Percentiles rank a stretch among this genome's conserved stretches.
Conservation (phyloP, 2,797 vertebrate species). For the Diplodus sargus region DNA sequence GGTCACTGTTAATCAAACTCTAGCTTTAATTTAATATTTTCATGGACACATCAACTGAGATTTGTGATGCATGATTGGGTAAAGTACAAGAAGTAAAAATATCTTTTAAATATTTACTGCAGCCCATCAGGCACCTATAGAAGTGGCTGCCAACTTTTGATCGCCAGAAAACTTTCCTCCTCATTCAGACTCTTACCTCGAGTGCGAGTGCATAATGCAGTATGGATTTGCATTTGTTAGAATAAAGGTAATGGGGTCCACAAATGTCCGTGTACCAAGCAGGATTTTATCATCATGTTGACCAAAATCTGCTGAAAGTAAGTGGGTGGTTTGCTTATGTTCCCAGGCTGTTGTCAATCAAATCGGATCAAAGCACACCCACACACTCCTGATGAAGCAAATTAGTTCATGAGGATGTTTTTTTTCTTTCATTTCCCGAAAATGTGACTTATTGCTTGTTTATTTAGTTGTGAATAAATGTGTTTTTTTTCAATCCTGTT, state of each 20-base stretch:
- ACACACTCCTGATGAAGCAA: constrained; percentile 12
- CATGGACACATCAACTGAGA: background rate
- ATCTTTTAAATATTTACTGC: background rate
- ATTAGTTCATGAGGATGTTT: background rate
- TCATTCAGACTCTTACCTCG: background rate
- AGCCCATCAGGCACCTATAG: background rate
- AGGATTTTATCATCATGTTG: background rate
- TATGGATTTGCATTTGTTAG: background rate
- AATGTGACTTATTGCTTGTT: background rate
- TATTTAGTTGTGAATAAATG: background rate
- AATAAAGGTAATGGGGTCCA: background rate
- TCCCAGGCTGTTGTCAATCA: constrained; percentile 8
- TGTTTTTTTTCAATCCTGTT: no score
- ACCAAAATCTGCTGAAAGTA: constrained; percentile 1
- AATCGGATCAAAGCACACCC: constrained; percentile 4
- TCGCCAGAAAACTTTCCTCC: background rate
- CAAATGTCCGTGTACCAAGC: background rate
- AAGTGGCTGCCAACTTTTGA: background rate
- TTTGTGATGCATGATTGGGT: background rate
- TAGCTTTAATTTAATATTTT: background rate
- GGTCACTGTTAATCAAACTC: constrained; percentile 1
- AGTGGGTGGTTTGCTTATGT: background rate
- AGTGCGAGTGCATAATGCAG: background rate
- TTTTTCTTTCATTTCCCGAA: background rate
- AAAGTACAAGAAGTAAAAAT: background rate